Evolutionary conservation across 2,888 invertebrate species (phyloP), one percentile per base, ranked within the genome.

Genomic region (Oxystoma pomonae): DNA sequence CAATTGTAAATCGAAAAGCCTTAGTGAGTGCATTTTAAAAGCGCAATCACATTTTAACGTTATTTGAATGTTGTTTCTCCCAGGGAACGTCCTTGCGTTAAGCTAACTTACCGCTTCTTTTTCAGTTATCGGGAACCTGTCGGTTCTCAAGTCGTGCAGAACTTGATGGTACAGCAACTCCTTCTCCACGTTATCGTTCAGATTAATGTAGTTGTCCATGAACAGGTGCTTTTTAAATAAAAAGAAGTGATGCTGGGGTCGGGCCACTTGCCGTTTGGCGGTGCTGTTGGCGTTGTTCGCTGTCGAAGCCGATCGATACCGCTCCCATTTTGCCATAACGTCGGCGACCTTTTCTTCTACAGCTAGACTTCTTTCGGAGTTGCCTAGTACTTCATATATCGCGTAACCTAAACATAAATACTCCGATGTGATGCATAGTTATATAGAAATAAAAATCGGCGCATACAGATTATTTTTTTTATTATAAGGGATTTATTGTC

Each of bases 241-340:
- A 80, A 90, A 90, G 72, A 89, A 84, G 72, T 88, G 87, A 72
- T 88, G 87, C 67, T 84, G 84, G 5, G 83, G 83, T 58, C 74
- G 72, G 19, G 76, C 70, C 61, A 78, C 70, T 65, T 78, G 78
- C 0, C 70, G 78, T 72, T 78, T 82, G 72, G 73, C 74, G 1
- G 75, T 71, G 64, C 70, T 75, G 58, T 73, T 75, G 5, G 75
- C 69, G 1, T 74, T 72, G 56, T 73, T 84, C 57, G 87, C 84
- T 16, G 88, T 87, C 49, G 88, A 87, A 0, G 90, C 88, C 59
- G 71, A 70, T 64, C 92, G 84, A 69, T 93, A 93, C 70, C 92
- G 86, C 80, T 97, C 97, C 96, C 96, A 97, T 76, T 95, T 91
- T 2, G 96, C 94, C 85, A 97, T 91, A 19, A 96, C 95, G 79